These are phyloP conservation scores for Ceriagrion tenellum DNA, from an alignment of 2,888 invertebrate species.

Conservation along the genomic window DNA sequence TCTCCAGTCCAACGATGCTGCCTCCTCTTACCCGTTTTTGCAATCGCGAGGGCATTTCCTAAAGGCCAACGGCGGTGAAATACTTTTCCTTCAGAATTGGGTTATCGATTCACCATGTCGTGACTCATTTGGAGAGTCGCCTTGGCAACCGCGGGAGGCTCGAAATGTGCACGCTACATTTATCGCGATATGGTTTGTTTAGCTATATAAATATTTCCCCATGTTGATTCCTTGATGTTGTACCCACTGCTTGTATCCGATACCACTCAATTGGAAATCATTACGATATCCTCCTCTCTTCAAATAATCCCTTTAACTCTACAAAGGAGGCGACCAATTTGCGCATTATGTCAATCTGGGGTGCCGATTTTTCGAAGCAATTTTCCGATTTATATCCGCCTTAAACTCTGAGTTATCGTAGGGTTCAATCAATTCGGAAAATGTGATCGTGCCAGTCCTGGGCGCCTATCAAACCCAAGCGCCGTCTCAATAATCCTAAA, in stretches of 20 bases:
- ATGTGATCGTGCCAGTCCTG: background rate
- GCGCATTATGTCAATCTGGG: background rate
- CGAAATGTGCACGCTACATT: slow-evolving; percentile 22
- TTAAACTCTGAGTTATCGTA: background rate
- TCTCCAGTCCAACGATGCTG: too few species aligned
- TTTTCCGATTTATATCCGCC: background rate
- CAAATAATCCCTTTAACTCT: background rate
- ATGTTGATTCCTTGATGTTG: background rate
- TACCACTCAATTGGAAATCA: background rate
- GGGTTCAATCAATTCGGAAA: background rate
- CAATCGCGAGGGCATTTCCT: background rate
- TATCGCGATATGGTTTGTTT: slow-evolving; percentile 30
- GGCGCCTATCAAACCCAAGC: background rate
- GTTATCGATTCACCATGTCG: slow-evolving; percentile 32
- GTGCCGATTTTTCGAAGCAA: background rate
- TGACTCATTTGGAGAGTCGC: slow-evolving; percentile 40
- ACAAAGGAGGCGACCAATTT: background rate
- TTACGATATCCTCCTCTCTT: background rate
- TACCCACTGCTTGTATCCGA: background rate
- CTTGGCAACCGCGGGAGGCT: slow-evolving; percentile 20
- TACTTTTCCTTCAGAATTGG: slow-evolving; percentile 13
- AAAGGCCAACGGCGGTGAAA: background rate
- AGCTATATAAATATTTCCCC: background rate
- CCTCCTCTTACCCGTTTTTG: background rate
- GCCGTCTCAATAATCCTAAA: background rate